Base-by-base conservation (phyloP, 2,888 invertebrate species). In the Reticulitermes lucifugus region DNA sequence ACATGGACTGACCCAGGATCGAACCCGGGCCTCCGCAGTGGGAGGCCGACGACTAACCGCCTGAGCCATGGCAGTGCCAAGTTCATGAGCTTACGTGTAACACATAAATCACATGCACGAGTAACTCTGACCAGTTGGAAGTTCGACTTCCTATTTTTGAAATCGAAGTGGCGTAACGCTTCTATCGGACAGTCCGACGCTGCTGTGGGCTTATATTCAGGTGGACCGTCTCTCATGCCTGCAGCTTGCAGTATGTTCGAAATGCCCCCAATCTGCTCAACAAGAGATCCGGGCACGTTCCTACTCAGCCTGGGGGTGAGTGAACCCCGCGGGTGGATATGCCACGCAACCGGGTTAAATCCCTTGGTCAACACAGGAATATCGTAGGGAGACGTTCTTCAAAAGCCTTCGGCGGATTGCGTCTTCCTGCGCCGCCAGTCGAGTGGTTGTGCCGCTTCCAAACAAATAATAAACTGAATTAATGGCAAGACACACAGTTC, bases 331-430 rank as follows among this genome's bases (percentile, higher is more conserved):
- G 22, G n/a, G 12, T 46, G 51, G n/a, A 46, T 77, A n/a, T 70
- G 70, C 65, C 81, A n/a, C 70, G 43, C 65, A 81, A 70, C 81
- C 46, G 46, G 43, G 65, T 46, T 81, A 70, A 81, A 81, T 81
- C 81, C 81, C 43, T 29, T 10, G 41, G 81, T 70, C 65, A 81
- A 81, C 81, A 81, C 21, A 70, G 65, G 35, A 73, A 77, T 46
- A 46, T 77, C n/a, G 77, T 3, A 22, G 41, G 41, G 77, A 7
- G n/a, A 46, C 4, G 73, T 35, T 73, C 29, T 41, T 73, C 35
- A 73, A 41, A 21, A 21, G 29, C 21, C 41, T 21, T 73, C 22
- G 41, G 14, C 73, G 21, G 41, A 73, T 73, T 73, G 35, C 73
- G 41, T 73, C 41, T 73, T 41, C 9, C 18, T 73, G 41, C 41